Percentiles rank a stretch among this genome's conserved stretches.
These are phyloP conservation scores for Ceratina australensis DNA, from an alignment of 1,140 invertebrate genomes.

Conservation along the genomic window DNA sequence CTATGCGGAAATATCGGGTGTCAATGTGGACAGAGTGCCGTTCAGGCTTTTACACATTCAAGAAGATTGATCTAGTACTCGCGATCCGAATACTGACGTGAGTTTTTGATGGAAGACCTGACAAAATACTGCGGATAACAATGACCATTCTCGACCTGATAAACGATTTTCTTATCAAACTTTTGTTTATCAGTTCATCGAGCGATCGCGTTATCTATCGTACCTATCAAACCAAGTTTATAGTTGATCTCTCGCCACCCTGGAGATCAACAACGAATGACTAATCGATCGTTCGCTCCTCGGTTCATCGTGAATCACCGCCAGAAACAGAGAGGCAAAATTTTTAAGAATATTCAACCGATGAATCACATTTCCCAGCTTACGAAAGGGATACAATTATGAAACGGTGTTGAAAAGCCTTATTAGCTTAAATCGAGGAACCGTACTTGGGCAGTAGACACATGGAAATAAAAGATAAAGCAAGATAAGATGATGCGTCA, in stretches of 20 bases:
- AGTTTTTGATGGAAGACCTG: not conserved
- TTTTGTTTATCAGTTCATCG: not conserved
- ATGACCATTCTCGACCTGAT: not conserved
- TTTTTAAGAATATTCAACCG: constrained; percentile 20
- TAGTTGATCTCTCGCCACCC: not conserved
- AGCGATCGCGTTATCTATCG: not conserved
- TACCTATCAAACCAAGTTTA: not conserved
- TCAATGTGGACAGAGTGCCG: constrained; percentile 23
- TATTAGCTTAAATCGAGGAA: too few species aligned
- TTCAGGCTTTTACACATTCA: not conserved
- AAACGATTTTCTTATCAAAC: not conserved
- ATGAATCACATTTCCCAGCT: not conserved
- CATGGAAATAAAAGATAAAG: too few species aligned
- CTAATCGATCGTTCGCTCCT: constrained; percentile 47
- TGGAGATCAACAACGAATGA: constrained; percentile 33
- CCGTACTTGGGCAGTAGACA: too few species aligned
- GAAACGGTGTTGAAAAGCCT: too few species aligned
- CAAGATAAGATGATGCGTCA: too few species aligned
- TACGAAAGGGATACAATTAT: not conserved
- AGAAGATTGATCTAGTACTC: constrained; percentile 28
- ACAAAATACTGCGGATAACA: not conserved
- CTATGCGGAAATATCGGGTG: constrained; percentile 14
- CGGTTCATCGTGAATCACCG: constrained; percentile 36
- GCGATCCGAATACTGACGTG: not conserved
- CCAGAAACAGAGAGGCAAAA: not conserved